These are phyloP conservation scores for Sinocyclocheilus maitianheensis DNA, from an alignment of 2,113 vertebrate genomes.

Conservation along the genomic window DNA sequence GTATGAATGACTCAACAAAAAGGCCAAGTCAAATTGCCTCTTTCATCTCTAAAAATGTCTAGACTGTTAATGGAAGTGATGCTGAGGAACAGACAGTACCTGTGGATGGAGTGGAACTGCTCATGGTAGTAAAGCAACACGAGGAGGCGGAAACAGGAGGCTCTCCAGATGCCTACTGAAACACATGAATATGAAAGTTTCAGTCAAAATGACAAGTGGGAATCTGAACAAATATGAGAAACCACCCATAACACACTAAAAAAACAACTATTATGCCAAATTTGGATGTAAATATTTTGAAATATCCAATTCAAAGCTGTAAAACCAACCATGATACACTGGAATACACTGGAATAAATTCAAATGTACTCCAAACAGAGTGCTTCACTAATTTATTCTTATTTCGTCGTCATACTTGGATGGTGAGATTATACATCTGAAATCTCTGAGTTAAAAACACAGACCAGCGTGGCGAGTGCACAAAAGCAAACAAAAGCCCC, in stretches of 20 bases:
- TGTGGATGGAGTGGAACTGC: conserved; percentile 73
- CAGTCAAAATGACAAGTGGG: conserved; percentile 11
- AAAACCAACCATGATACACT: not conserved
- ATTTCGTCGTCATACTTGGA: too few relatives aligned
- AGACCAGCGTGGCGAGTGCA: not conserved
- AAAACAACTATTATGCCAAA: not conserved
- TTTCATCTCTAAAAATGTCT: not conserved
- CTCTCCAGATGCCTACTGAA: conserved; percentile 76
- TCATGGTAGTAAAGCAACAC: conserved; percentile 78
- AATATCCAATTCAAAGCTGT: not conserved
- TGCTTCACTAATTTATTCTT: too few relatives aligned
- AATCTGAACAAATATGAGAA: not conserved
- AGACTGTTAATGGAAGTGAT: not conserved
- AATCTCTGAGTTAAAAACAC: not conserved
- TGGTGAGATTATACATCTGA: not conserved
- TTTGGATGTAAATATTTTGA: not conserved
- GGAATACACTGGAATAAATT: not conserved
- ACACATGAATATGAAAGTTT: conserved; percentile 48
- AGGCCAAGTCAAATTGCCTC: not conserved
- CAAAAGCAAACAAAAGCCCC: not conserved
- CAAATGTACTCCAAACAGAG: too few relatives aligned
- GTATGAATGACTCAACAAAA: not conserved
- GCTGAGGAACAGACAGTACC: conserved; percentile 65
- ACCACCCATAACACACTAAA: not conserved
- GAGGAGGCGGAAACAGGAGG: conserved; percentile 71